Evolutionary conservation across 1,140 invertebrate genomes (phyloP).

Genomic region (Hirudo medicinalis): DNA sequence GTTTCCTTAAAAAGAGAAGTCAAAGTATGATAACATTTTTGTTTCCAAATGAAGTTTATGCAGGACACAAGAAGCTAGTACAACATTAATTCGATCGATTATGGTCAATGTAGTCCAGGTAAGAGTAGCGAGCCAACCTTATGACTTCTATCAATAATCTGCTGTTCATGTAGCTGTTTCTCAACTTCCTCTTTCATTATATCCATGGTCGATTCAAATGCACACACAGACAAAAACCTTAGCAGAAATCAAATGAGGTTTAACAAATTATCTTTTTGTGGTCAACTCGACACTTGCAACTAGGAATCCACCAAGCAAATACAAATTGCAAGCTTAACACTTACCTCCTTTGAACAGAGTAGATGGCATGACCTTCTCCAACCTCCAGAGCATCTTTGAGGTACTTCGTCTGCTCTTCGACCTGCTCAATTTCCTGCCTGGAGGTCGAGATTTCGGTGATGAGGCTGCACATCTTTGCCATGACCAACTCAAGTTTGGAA

Average conservation of each 20-base stretch:
- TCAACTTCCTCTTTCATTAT: conserved; percentile 22
- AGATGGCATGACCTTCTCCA: conserved; percentile 32
- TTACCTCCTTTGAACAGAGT: conserved; percentile 37
- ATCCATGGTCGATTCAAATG: conserved; percentile 21
- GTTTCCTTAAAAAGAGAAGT: conserved; percentile 10
- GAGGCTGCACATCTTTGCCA: conserved; percentile 32
- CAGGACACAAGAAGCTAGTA: too few species aligned
- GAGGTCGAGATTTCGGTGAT: conserved; percentile 28
- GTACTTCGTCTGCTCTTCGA: conserved; percentile 35
- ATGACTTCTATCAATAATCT: background rate
- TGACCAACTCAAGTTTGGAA: conserved; percentile 31
- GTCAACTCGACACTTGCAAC: too few species aligned
- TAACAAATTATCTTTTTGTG: background rate
- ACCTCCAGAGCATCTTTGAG: conserved; percentile 40
- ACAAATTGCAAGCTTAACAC: background rate
- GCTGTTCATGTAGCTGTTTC: conserved; percentile 13
- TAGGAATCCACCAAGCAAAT: background rate
- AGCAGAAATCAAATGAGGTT: background rate
- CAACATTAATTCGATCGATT: too few species aligned
- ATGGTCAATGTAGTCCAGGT: too few species aligned
- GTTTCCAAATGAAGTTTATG: too few species aligned
- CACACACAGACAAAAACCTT: background rate
- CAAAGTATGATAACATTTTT: background rate
- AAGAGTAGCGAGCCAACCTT: too few species aligned
- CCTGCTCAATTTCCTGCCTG: conserved; percentile 31